A percentile compares a stretch with the other conserved stretches of the same genome.
These are phyloP conservation scores for Drosophila bifasciata DNA, from an alignment of 1,140 invertebrate genomes.

Conservation along the genomic window DNA sequence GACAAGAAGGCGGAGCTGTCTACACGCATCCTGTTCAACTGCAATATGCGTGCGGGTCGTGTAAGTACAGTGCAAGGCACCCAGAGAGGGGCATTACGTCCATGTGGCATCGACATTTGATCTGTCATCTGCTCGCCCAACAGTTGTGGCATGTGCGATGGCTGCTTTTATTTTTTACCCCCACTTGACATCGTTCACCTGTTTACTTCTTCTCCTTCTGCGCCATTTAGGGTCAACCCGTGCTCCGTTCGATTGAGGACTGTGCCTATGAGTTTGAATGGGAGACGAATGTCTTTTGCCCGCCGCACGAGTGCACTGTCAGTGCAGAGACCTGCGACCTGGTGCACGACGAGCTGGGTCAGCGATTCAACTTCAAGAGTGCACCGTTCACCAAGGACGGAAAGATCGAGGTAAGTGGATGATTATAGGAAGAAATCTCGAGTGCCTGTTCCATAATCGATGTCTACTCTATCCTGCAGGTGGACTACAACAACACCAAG, in stretches of 20 bases:
- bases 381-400: constrained; percentile 68
- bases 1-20: constrained; percentile 79
- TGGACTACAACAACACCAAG: constrained; percentile 52
- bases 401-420: constrained; percentile 69
- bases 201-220: constrained; percentile 4
- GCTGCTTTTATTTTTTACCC: constrained; percentile 18
- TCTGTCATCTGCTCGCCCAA: constrained; percentile 21
- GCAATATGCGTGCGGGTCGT: constrained; percentile 79
- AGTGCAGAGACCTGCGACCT: constrained; percentile 69
- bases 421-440: too few relatives aligned
- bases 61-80: constrained; percentile 72
- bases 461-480: constrained; percentile 27
- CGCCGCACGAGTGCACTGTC: constrained; percentile 71
- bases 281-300: constrained; percentile 85
- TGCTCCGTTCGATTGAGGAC: constrained; percentile 77
- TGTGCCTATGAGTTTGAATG: constrained; percentile 85
- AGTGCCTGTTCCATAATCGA: neutral
- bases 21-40: constrained; percentile 84
- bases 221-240: constrained; percentile 81
- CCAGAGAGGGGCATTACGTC: neutral
- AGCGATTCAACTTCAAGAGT: constrained; percentile 62
- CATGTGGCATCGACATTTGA: constrained; percentile 15
- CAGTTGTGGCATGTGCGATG: constrained; percentile 13
- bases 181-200: constrained; percentile 7
- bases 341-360: constrained; percentile 65